A percentile compares a stretch with the other conserved stretches of the same genome.
phyloP scores from a whole-genome alignment of 2,888 invertebrate species.

The Hedychridium roseum region DNA sequence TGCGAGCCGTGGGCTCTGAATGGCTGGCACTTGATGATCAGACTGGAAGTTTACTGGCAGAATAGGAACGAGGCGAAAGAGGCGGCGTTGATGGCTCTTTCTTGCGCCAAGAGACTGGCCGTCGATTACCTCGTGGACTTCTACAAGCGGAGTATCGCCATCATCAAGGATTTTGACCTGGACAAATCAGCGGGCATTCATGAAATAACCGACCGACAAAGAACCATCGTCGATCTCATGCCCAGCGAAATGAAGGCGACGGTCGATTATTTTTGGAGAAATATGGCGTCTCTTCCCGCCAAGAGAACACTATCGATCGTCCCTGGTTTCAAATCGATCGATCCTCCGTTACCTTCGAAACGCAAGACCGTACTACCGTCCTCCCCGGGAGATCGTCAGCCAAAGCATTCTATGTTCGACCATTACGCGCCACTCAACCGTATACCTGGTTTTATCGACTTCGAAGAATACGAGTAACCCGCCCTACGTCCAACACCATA shows the following conservation, averaged over 20 bases:
- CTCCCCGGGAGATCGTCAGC: conserved; percentile 32
- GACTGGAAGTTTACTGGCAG: conserved; percentile 62
- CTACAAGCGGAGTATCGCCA: conserved; percentile 49
- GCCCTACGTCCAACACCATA: no score
- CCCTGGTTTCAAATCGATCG: conserved; percentile 62
- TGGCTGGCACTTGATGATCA: conserved; percentile 60
- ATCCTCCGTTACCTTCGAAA: conserved; percentile 38
- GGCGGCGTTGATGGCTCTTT: conserved; percentile 45
- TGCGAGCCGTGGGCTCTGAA: conserved; percentile 63
- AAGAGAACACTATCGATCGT: conserved; percentile 64
- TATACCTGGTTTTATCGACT: conserved; percentile 46
- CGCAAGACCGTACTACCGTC: conserved; percentile 39
- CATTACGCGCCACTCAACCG: conserved; percentile 35
- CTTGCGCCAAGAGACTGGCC: conserved; percentile 53
- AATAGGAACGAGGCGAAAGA: conserved; percentile 65
- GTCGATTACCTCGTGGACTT: conserved; percentile 56
- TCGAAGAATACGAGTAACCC: conserved; percentile 44
- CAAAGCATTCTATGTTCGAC: conserved; percentile 31
- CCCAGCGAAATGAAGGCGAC: conserved; percentile 60
- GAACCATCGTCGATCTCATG: conserved; percentile 63
- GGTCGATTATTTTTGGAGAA: conserved; percentile 62
- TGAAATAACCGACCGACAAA: conserved; percentile 60
- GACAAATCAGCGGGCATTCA: conserved; percentile 56
- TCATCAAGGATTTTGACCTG: conserved; percentile 60
- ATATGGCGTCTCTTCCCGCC: conserved; percentile 64